Conservation (phyloP, 2,113 vertebrate species). For the Zosterops japonicus region DNA sequence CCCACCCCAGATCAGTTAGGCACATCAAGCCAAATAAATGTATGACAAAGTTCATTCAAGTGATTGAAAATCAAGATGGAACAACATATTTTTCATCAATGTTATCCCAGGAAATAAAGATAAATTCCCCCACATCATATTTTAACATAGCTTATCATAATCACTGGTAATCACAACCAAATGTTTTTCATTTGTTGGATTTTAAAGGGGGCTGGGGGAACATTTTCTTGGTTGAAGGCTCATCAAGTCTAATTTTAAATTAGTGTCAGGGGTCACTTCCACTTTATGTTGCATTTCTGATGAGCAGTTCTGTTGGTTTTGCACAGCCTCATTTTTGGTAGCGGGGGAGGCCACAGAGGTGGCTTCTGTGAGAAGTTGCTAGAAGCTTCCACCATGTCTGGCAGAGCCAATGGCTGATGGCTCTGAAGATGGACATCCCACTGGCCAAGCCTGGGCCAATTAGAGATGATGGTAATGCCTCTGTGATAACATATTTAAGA, state of each 20-base stretch:
- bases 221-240: constrained; percentile 36
- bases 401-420: no score
- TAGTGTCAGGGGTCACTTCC: constrained; percentile 52
- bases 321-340: no score
- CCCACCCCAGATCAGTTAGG: not conserved
- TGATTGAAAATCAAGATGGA: constrained; percentile 66
- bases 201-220: not conserved
- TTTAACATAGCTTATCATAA: constrained; percentile 55
- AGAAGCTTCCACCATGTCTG: no score
- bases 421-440: not conserved
- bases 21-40: constrained; percentile 32
- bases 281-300: constrained; percentile 52
- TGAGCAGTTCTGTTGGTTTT: not conserved
- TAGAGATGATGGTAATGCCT: not conserved
- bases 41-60: not conserved
- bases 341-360: no score
- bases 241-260: constrained; percentile 45
- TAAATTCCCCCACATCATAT: constrained; percentile 63
- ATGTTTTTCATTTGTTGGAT: constrained; percentile 62
- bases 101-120: constrained; percentile 72
- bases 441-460: not conserved
- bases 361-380: no score
- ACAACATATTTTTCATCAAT: constrained; percentile 46
- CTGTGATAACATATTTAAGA: not conserved
- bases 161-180: constrained; percentile 69